phyloP scores from a whole-genome alignment of 2,113 vertebrate genomes.

The Bettongia penicillata region DNA sequence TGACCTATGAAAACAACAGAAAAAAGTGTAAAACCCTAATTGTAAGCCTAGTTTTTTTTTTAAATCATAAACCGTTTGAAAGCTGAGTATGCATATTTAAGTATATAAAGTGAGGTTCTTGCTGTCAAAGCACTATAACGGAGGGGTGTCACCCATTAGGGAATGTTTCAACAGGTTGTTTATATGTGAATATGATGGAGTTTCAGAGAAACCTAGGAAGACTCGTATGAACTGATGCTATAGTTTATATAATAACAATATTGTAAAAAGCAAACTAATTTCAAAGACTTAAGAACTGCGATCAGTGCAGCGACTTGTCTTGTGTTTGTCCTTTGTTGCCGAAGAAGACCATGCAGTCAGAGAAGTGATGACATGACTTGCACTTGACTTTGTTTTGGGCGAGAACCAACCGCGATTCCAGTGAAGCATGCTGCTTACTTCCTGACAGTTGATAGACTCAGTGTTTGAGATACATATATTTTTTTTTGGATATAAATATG shows the following conservation, averaged over 20 bases:
- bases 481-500: neutral
- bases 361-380: too few relatives aligned
- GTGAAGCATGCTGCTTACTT: neutral
- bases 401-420: too few relatives aligned
- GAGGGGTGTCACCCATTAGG: neutral
- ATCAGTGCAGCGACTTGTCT: neutral
- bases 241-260: neutral
- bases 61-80: neutral
- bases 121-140: neutral
- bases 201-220: neutral
- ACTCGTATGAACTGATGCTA: neutral
- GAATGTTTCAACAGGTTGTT: neutral
- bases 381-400: too few relatives aligned
- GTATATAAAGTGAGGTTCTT: neutral
- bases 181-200: neutral
- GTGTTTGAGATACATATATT: neutral
- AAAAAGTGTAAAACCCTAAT: neutral
- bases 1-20: neutral
- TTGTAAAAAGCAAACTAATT: neutral
- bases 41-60: neutral
- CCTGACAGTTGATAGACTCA: neutral
- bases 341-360: too few relatives aligned
- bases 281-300: neutral
- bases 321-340: too few relatives aligned
- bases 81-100: neutral